Conservation (phyloP, 2,113 vertebrate genomes). For the Hemichromis elongatus region DNA sequence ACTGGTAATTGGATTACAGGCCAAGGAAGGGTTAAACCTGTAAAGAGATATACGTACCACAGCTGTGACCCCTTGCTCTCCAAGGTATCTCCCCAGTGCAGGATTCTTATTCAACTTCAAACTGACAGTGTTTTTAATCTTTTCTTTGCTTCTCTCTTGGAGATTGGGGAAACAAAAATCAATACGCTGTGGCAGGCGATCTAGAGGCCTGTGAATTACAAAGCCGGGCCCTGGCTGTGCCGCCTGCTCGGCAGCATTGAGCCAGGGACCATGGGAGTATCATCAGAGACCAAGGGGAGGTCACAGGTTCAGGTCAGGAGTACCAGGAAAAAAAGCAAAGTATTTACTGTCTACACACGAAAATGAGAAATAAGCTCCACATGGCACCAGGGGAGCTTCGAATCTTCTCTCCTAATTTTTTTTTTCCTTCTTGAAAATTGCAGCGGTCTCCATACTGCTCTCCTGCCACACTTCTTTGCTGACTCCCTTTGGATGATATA, state of each 20-base stretch:
- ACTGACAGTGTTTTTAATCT: slow-evolving; percentile 99
- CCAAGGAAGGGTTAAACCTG: slow-evolving; percentile 56
- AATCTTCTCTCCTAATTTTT: slow-evolving; percentile 15
- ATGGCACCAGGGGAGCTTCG: slow-evolving; percentile 1
- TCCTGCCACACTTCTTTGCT: slow-evolving; percentile 11
- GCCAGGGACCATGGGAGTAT: slow-evolving; percentile 63
- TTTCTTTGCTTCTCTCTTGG: slow-evolving; percentile 93
- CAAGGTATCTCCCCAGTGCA: slow-evolving; percentile 79
- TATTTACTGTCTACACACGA: slow-evolving; percentile 69
- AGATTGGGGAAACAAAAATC: slow-evolving; percentile 99
- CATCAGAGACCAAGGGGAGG: slow-evolving; percentile 61
- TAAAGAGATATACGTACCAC: slow-evolving; percentile 58
- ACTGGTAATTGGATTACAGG: slow-evolving; percentile 16
- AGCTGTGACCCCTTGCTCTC: slow-evolving; percentile 58
- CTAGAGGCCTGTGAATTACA: slow-evolving; percentile 86
- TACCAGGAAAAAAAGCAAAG: slow-evolving; percentile 62
- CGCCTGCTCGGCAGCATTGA: slow-evolving; percentile 68
- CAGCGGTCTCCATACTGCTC: not conserved
- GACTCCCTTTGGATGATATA: slow-evolving; percentile 64
- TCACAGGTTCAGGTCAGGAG: slow-evolving; percentile 67
- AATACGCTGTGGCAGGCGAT: slow-evolving; percentile 96
- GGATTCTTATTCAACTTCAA: slow-evolving; percentile 97
- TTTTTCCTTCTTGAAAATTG: not conserved
- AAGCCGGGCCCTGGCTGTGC: slow-evolving; percentile 34
- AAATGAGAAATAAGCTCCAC: slow-evolving; percentile 71